Percentiles rank a stretch among this genome's conserved stretches.
Conservation (phyloP, 1,140 invertebrate species). For the Platorchestia sp. region DNA sequence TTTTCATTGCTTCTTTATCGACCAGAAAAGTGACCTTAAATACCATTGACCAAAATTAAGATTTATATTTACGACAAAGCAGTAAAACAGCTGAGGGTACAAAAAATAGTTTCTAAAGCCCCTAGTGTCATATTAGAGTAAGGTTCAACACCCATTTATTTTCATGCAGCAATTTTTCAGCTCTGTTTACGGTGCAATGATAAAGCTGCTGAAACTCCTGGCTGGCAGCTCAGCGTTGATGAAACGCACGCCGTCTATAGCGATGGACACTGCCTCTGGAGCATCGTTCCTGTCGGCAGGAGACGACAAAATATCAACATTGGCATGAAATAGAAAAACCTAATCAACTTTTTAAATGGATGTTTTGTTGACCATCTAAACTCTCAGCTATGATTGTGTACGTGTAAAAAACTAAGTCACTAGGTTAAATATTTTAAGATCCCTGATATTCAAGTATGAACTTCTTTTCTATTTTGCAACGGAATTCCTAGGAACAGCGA, state of each 20-base stretch:
- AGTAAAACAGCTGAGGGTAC: no score
- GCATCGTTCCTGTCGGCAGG: neutral
- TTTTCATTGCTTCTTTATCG: no score
- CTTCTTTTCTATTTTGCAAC: no score
- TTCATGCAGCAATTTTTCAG: neutral
- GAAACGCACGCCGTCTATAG: constrained; percentile 76
- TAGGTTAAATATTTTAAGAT: no score
- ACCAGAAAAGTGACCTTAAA: no score
- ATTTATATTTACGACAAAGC: no score
- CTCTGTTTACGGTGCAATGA: neutral
- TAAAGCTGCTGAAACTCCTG: neutral
- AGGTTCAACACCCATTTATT: no score
- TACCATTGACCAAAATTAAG: no score
- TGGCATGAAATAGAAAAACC: neutral
- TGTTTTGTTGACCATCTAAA: neutral
- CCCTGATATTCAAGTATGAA: neutral
- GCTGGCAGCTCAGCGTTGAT: neutral
- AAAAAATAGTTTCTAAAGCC: no score
- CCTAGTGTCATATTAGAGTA: no score
- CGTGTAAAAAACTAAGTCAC: no score
- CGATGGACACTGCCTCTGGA: constrained; percentile 76
- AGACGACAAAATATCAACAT: neutral
- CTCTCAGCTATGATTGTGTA: neutral
- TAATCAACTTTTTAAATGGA: neutral
- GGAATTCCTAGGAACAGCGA: neutral